A percentile compares a stretch with the other conserved stretches of the same genome.
These are phyloP conservation scores for Apis cerana DNA, from an alignment of 1,140 invertebrate species.

Conservation along the genomic window DNA sequence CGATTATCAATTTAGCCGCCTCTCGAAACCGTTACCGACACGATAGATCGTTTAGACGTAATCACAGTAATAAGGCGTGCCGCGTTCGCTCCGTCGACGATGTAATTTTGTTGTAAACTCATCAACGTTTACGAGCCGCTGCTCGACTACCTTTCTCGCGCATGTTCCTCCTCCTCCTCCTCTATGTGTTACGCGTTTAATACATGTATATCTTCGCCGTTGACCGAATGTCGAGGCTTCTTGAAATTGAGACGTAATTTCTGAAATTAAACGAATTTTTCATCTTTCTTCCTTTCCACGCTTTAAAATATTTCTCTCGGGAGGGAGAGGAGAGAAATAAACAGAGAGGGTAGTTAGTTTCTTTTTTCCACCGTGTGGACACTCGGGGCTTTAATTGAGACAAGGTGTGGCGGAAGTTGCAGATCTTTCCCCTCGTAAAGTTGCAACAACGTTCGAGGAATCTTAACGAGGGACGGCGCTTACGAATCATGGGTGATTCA, in stretches of 20 bases:
- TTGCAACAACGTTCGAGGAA: slow-evolving; percentile 37
- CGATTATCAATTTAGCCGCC: slow-evolving; percentile 56
- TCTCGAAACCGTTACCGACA: slow-evolving; percentile 34
- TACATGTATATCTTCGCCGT: not conserved
- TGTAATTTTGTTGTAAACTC: slow-evolving; percentile 56
- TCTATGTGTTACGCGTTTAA: slow-evolving; percentile 46
- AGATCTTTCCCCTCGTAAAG: slow-evolving; percentile 41
- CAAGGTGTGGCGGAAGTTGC: not conserved
- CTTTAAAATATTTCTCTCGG: not conserved
- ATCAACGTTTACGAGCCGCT: slow-evolving; percentile 52
- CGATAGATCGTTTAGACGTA: slow-evolving; percentile 57
- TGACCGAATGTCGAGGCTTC: not conserved
- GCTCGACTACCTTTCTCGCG: not conserved
- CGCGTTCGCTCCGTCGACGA: slow-evolving; percentile 21
- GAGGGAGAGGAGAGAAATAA: not conserved
- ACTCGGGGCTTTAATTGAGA: slow-evolving; percentile 16
- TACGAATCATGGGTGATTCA: slow-evolving; percentile 60
- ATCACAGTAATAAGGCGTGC: slow-evolving; percentile 50
- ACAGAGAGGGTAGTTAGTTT: not conserved
- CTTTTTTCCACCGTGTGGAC: not conserved
- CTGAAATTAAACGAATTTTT: slow-evolving; percentile 5
- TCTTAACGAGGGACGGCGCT: slow-evolving; percentile 56
- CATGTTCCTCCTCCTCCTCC: not conserved
- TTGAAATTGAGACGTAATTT: not conserved
- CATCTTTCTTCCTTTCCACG: no score